Base-by-base conservation (phyloP, 2,113 vertebrate genomes). In the Triplophysa rosa region DNA sequence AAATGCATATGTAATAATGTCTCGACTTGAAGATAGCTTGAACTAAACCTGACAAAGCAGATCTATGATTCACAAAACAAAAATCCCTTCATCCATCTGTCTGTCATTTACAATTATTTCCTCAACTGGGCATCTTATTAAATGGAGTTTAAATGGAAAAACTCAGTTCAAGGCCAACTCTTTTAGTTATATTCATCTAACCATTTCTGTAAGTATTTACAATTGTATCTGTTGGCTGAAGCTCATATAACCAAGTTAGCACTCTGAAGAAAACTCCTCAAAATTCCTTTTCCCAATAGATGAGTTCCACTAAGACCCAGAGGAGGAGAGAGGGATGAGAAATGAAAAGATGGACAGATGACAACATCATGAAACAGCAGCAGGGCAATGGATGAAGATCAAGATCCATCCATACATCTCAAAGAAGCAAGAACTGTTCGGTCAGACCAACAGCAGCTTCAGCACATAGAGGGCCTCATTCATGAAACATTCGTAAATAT, bases 311-410 rank as follows among this genome's bases (percentile, higher is more conserved):
- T 64, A 79, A 26, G 33, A 81, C 66, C 84, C 84, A 83, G 45
- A 76, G 76, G 84, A 85, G 84, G 84, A 85, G 84, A 85, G 81
- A 84, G 78, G 78, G 82, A 83, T 80, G 82, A 78, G 64, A 75
- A 61, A 80, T 70, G 65, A 68, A 70, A 79, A 71, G 61, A 76
- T 72, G 63, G 62, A 67, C 10, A 77, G 59, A 79, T 81, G 61
- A 75, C 56, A 58, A 21, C 54, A 79, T 65, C 37, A 49, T 67
- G 16, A 67, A 59, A 8, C 9, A 75, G 74, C 16, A 79, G 14
- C 5, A 14, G 14, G 33, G 3, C 59, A 67, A 72, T 71, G 23
- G 52, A 79, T 65, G 23, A 42, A 61, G 47, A 68, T 21, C 40
- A n/a, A 29, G 12, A 33, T 77, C 52, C 21, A 33, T 77, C 52